Base-by-base conservation (phyloP, 1,140 invertebrate species). In the Macrobrachium rosenbergii region DNA sequence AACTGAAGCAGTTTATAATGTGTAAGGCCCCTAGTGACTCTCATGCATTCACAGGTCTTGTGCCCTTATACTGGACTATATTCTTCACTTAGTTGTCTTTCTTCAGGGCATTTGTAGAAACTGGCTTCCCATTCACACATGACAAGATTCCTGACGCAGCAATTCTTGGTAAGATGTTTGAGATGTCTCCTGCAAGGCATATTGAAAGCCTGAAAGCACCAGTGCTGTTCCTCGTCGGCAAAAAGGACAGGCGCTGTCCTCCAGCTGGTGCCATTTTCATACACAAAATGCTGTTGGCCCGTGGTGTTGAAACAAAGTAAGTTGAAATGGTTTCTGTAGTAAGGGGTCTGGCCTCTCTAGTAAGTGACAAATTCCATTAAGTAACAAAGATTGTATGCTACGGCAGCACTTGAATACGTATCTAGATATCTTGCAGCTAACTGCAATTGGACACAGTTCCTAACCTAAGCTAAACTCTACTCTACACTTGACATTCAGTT, bases 281-380 rank as follows among this genome's bases (percentile, higher is more conserved):
- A n/a, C 72, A 85, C 64, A 77, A 78, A 45, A 78, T 85, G 83
- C 28, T 85, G 43, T 73, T 85, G 17, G 83, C 83, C 23, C 83
- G 83, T 10, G 83, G 83, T 43, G 75, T 85, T n/a, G 23, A 78
- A 11, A 85, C 83, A 85, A 28, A 72, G 83, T 85, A 28, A 79
- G 83, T 85, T 37, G 28, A 37, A 37, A 37, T 37, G 28, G 3
- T 37, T 37, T 37, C 28, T 37, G 1, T 37, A 37, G 28, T 37
- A 37, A 37, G 28, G 28, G 28, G 28, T 37, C 28, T 37, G 28
- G 28, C 28, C 28, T 3, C 28, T 37, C 28, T 37, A 37, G 3
- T 37, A 37, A 37, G n/a, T n/a, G n/a, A n/a, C n/a, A n/a, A n/a
- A n/a, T n/a, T n/a, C n/a, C n/a, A n/a, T n/a, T n/a, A n/a, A n/a